Evolutionary conservation across 1,140 invertebrate genomes (phyloP).

Genomic region (Gryon sp.): DNA sequence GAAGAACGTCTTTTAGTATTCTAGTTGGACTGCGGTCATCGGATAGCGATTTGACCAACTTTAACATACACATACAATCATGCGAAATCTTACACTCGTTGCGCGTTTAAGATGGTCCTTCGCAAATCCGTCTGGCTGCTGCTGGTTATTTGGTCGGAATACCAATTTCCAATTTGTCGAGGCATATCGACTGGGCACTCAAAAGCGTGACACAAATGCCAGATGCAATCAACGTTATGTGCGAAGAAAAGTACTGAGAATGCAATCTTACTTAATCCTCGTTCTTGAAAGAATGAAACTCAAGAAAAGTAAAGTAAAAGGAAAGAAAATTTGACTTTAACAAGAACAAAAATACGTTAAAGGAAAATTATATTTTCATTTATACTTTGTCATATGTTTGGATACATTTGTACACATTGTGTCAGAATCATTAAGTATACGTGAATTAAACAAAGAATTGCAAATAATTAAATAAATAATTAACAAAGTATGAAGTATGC

Average conservation of each 20-base stretch:
- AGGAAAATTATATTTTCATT: too few species aligned
- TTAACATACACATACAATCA: constrained; percentile 69
- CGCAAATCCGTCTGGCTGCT: constrained; percentile 79
- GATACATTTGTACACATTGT: neutral
- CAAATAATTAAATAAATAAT: too few species aligned
- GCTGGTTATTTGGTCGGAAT: constrained; percentile 71
- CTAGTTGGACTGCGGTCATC: constrained; percentile 65
- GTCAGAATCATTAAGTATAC: too few species aligned
- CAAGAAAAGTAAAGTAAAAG: constrained; percentile 30
- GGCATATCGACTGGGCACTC: constrained; percentile 79
- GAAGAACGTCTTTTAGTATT: constrained; percentile 64
- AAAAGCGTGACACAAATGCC: constrained; percentile 80
- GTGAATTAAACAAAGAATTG: neutral
- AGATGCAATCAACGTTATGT: constrained; percentile 77
- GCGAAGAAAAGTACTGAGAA: constrained; percentile 61
- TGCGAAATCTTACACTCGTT: constrained; percentile 47
- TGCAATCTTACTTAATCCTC: constrained; percentile 74
- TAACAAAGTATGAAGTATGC: constrained; percentile 5
- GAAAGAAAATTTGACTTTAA: neutral
- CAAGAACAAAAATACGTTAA: neutral
- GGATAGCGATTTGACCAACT: constrained; percentile 77
- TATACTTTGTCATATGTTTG: neutral
- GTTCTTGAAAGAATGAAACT: too few species aligned
- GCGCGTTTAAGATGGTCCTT: constrained; percentile 67
- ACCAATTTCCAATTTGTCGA: constrained; percentile 77